Percentiles rank a stretch among this genome's conserved stretches.
phyloP scores from a whole-genome alignment of 2,113 vertebrate genomes.

The Vulpes lagopus region DNA sequence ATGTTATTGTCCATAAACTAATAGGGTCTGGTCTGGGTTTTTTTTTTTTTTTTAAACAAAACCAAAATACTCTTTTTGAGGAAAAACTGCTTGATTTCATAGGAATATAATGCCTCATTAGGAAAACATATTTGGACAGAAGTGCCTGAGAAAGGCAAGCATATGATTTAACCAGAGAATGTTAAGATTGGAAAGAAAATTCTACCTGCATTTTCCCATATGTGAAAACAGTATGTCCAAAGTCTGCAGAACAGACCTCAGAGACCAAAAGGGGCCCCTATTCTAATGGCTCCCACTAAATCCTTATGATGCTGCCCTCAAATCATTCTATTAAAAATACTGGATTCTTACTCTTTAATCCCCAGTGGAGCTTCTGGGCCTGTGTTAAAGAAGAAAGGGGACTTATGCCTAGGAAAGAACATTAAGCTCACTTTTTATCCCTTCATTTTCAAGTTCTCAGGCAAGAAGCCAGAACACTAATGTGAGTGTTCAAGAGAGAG shows the following conservation, averaged over 20 bases:
- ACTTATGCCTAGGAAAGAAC: background rate
- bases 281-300: slow-evolving; percentile 49
- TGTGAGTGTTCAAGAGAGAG: slow-evolving; percentile 51
- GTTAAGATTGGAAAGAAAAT: slow-evolving; percentile 75
- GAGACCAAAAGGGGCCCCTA: slow-evolving; percentile 48
- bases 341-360: slow-evolving; percentile 70
- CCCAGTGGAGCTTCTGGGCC: slow-evolving; percentile 43
- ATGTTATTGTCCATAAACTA: slow-evolving; percentile 50
- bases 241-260: slow-evolving; percentile 27
- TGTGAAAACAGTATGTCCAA: slow-evolving; percentile 66
- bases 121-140: slow-evolving; percentile 76
- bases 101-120: slow-evolving; percentile 39
- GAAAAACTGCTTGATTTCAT: slow-evolving; percentile 72
- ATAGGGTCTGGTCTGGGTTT: background rate
- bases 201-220: slow-evolving; percentile 61
- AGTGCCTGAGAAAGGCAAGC: slow-evolving; percentile 66
- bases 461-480: slow-evolving; percentile 73
- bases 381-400: slow-evolving; percentile 71
- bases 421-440: slow-evolving; percentile 24
- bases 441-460: slow-evolving; percentile 65
- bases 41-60: background rate
- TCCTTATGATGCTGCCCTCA: slow-evolving; percentile 55
- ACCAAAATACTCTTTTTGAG: slow-evolving; percentile 57
- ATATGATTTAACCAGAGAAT: slow-evolving; percentile 62
- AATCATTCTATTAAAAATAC: slow-evolving; percentile 64